Percentiles rank a stretch among this genome's conserved stretches.
These are phyloP conservation scores for Thymelicus lineola DNA, from an alignment of 2,888 invertebrate species.

Conservation along the genomic window DNA sequence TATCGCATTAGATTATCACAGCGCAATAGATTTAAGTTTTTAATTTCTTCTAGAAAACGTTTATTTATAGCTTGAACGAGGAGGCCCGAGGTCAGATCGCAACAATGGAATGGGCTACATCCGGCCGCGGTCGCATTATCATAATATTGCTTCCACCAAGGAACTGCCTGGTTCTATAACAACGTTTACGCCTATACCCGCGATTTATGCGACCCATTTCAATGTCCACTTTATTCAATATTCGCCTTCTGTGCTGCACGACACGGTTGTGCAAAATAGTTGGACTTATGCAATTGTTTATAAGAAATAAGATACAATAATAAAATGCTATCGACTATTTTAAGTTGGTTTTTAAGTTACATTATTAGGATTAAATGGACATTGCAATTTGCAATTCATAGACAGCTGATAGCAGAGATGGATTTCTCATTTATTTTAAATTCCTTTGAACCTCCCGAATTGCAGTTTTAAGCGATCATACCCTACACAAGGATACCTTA, in stretches of 20 bases:
- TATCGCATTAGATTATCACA: constrained; percentile 27
- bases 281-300: constrained; percentile 21
- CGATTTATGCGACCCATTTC: constrained; percentile 45
- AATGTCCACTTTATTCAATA: constrained; percentile 42
- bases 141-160: constrained; percentile 78
- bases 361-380: no score
- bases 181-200: constrained; percentile 40
- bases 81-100: constrained; percentile 78
- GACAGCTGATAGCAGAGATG: no score
- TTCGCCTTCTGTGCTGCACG: constrained; percentile 27
- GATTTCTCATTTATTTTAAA: no score
- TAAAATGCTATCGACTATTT: background rate
- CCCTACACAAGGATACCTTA: no score
- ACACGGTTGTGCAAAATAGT: constrained; percentile 29
- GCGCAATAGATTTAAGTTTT: constrained; percentile 45
- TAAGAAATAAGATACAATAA: constrained; percentile 13
- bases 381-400: no score
- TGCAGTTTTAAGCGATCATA: no score
- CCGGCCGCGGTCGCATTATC: constrained; percentile 76
- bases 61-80: constrained; percentile 55
- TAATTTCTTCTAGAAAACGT: constrained; percentile 53
- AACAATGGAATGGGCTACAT: constrained; percentile 83
- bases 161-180: constrained; percentile 53
- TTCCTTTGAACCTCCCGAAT: no score
- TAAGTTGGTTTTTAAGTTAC: no score